Conservation (phyloP, 2,113 vertebrate species). For the Hyla sarda region DNA sequence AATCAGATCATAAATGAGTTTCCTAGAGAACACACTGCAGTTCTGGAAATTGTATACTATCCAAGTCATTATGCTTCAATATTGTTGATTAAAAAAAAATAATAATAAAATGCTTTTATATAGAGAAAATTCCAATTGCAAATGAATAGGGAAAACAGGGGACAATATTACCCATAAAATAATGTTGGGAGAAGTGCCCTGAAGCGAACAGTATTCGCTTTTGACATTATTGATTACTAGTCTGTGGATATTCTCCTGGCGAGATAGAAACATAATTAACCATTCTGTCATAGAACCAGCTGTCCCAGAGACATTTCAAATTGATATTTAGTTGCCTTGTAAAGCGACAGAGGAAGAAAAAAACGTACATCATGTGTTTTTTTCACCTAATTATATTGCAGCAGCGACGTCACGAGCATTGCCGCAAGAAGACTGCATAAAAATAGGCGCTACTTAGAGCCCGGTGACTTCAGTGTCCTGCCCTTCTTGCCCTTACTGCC, state of each 20-base stretch:
- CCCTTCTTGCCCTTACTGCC: background rate
- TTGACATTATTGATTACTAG: slow-evolving; percentile 63
- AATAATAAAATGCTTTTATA: slow-evolving; percentile 50
- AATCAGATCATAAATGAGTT: slow-evolving; percentile 6
- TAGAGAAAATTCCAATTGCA: slow-evolving; percentile 49
- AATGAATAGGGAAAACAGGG: slow-evolving; percentile 36
- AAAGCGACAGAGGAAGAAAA: slow-evolving; percentile 32
- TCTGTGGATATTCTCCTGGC: slow-evolving; percentile 53
- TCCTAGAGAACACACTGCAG: slow-evolving; percentile 1
- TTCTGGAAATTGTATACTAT: background rate
- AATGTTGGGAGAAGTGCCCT: slow-evolving; percentile 17
- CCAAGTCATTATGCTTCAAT: slow-evolving; percentile 41
- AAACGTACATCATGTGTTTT: slow-evolving; percentile 40
- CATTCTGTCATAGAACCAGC: slow-evolving; percentile 61
- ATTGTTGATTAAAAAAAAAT: slow-evolving; percentile 50
- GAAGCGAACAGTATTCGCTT: slow-evolving; percentile 51
- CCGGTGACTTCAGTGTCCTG: background rate
- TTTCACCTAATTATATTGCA: slow-evolving; percentile 50
- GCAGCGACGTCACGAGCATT: background rate
- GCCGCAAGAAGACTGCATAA: slow-evolving; percentile 29
- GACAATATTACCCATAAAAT: slow-evolving; percentile 52
- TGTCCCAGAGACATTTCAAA: slow-evolving; percentile 60
- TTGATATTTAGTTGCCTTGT: slow-evolving; percentile 61
- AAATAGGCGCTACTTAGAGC: slow-evolving; percentile 1
- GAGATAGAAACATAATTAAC: slow-evolving; percentile 64